Evolutionary conservation across 2,797 vertebrate genomes (phyloP), one percentile per base, ranked within the genome.

Genomic region (Enoplosus armatus): DNA sequence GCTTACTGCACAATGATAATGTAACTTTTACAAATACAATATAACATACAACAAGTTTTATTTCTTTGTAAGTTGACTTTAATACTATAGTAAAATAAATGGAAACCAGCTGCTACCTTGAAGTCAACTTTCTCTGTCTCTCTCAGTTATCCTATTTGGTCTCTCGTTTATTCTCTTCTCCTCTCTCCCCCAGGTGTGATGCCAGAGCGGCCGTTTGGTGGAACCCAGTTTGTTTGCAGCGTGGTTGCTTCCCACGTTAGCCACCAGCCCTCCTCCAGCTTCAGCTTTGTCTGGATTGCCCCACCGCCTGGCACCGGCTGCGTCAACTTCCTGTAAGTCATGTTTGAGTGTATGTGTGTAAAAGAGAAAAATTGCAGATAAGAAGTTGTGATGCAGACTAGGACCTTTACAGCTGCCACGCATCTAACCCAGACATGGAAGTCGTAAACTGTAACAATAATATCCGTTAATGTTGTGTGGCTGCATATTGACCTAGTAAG

Each of bases 281-380:
- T 99, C 92, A 99, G 97, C 85, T 99, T 99, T 35, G 95, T 99
- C 66, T 99, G 98, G 98, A 99, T 99, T 9, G 98, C 98, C 60
- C 98, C 98, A 5, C 98, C 98, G 0, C 96, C 97, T 0, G 97
- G 98, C 82, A 99, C 98, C 0, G 98, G 98, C 94, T 99, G 98
- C 26, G 96, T 99, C 92, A 99, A 99, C 91, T 99, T 99, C 91
- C 96, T 99, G 98, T 99, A 94, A 87, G 97, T 97, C 74, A 6
- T 7, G 43, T 26, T 12, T 58, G 26, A 50, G 37, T 59, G 3
- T 76, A 18, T 67, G 48, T 54, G 69, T 75, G 63, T 45, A 3
- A 27, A 51, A 65, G 11, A 22, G 33, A 60, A 12, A 60, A 50
- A 9, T 5, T 48, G 48, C 35, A 62, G 37, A 68, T 22, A 14